Percentiles rank a stretch among this genome's conserved stretches.
These are phyloP conservation scores for Varecia variegata DNA, from an alignment of 2,797 vertebrate species.

Conservation along the genomic window DNA sequence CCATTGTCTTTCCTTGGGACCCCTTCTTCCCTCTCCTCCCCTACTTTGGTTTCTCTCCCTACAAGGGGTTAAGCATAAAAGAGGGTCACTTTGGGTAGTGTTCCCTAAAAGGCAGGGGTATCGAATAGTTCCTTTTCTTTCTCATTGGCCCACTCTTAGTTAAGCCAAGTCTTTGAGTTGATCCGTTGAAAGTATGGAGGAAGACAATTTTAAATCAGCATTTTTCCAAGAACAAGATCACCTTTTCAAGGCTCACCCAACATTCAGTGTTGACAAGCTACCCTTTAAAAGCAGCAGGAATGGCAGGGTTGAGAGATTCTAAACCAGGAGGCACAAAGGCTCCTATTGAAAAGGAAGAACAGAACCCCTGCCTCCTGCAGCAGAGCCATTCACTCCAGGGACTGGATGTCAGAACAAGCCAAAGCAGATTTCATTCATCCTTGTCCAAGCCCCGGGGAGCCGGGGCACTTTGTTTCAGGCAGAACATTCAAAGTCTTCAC, in stretches of 20 bases:
- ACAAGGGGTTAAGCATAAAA: background rate
- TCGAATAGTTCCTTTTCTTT: background rate
- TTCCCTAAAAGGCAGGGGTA: background rate
- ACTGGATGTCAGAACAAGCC: slow-evolving; percentile 63
- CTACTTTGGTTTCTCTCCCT: background rate
- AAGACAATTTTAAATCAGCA: slow-evolving; percentile 53
- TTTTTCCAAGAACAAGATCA: slow-evolving; percentile 44
- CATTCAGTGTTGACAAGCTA: slow-evolving; percentile 56
- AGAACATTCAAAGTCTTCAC: slow-evolving; percentile 66
- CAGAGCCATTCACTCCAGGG: slow-evolving; percentile 54
- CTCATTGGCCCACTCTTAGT: background rate
- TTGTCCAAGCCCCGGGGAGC: slow-evolving; percentile 60
- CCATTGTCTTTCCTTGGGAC: background rate
- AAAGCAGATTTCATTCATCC: slow-evolving; percentile 65
- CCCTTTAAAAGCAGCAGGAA: slow-evolving; percentile 41
- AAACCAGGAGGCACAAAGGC: slow-evolving; percentile 60
- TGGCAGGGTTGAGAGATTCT: slow-evolving; percentile 50
- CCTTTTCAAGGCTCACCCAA: slow-evolving; percentile 49
- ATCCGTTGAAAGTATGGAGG: slow-evolving; percentile 3
- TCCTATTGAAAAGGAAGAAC: slow-evolving; percentile 52
- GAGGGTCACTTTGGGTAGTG: background rate
- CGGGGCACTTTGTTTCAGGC: slow-evolving; percentile 52
- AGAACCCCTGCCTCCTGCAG: slow-evolving; percentile 24
- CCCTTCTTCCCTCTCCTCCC: background rate
- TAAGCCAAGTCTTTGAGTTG: slow-evolving; percentile 5